Conservation (phyloP, 2,113 vertebrate species). For the Lethenteron reissneri region DNA sequence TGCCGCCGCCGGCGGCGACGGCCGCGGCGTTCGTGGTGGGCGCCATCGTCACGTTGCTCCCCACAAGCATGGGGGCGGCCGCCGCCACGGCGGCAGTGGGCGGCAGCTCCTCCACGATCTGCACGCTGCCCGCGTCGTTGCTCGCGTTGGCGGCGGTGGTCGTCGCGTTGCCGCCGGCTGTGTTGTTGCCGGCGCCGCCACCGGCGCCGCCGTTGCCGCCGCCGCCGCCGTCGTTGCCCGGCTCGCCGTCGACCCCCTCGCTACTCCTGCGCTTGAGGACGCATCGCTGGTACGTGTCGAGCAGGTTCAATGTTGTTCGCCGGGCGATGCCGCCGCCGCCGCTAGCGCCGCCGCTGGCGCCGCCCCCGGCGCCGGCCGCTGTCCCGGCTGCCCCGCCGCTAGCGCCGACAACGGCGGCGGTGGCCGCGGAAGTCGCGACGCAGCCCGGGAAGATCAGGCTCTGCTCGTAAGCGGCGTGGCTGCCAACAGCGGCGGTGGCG, state of each 20-base stretch:
- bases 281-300: slow-evolving; percentile 98
- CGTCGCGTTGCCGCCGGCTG: no score
- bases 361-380: slow-evolving; percentile 39
- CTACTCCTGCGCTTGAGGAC: slow-evolving; percentile 97
- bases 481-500: slow-evolving; percentile 20
- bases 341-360: slow-evolving; percentile 45
- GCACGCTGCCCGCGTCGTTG: slow-evolving; percentile 41
- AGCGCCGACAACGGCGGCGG: slow-evolving; percentile 28
- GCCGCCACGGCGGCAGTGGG: slow-evolving; percentile 13
- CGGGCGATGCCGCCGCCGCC: slow-evolving; percentile 76
- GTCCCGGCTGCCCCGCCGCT: slow-evolving; percentile 22
- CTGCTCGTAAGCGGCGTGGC: slow-evolving; percentile 81
- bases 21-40: slow-evolving; percentile 14
- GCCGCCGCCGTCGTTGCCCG: background rate
- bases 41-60: slow-evolving; percentile 57
- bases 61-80: slow-evolving; percentile 42
- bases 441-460: slow-evolving; percentile 81
- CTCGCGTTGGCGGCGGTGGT: slow-evolving; percentile 39
- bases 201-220: slow-evolving; percentile 1
- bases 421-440: slow-evolving; percentile 65
- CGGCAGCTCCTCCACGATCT: slow-evolving; percentile 78
- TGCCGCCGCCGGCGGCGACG: slow-evolving; percentile 30
- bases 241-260: slow-evolving; percentile 20
- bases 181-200: slow-evolving; percentile 41
- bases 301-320: slow-evolving; percentile 90